Conservation (phyloP, 2,888 invertebrate genomes). For the Panopea generosa region DNA sequence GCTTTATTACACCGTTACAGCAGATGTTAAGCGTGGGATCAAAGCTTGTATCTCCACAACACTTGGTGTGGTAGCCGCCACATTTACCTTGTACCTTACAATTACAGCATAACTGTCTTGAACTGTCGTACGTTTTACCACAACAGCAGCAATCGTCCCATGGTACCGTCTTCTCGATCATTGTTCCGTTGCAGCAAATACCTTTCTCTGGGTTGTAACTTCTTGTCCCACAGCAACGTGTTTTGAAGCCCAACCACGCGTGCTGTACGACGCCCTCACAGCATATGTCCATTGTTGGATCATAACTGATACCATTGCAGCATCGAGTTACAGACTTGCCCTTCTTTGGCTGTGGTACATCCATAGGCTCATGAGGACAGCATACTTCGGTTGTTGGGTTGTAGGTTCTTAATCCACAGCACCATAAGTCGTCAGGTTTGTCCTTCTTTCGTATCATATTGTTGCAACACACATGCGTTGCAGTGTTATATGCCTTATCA, state of each 20-base stretch:
- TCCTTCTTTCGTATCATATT: constrained; percentile 36
- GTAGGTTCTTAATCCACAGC: constrained; percentile 44
- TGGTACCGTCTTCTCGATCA: constrained; percentile 49
- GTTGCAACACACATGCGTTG: constrained; percentile 39
- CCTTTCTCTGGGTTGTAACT: constrained; percentile 59
- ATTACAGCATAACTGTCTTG: constrained; percentile 51
- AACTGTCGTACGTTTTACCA: constrained; percentile 42
- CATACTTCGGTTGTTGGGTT: constrained; percentile 51
- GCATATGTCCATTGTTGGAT: constrained; percentile 50
- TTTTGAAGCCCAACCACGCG: constrained; percentile 44
- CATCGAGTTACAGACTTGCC: constrained; percentile 40
- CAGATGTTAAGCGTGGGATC: constrained; percentile 41
- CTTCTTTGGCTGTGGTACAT: constrained; percentile 43
- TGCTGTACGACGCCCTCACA: constrained; percentile 55
- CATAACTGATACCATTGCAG: constrained; percentile 44
- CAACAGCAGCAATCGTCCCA: constrained; percentile 59
- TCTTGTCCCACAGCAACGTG: constrained; percentile 44
- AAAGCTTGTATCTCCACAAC: constrained; percentile 45
- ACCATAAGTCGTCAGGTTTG: constrained; percentile 41
- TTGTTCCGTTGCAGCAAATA: constrained; percentile 45
- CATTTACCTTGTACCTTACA: constrained; percentile 49
- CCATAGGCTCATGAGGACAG: constrained; percentile 33
- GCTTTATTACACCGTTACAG: constrained; percentile 43
- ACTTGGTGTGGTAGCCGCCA: constrained; percentile 39
- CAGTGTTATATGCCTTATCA: constrained; percentile 36